phyloP scores from a whole-genome alignment of 1,140 invertebrate genomes.

The Sycophaga agraensis region DNA sequence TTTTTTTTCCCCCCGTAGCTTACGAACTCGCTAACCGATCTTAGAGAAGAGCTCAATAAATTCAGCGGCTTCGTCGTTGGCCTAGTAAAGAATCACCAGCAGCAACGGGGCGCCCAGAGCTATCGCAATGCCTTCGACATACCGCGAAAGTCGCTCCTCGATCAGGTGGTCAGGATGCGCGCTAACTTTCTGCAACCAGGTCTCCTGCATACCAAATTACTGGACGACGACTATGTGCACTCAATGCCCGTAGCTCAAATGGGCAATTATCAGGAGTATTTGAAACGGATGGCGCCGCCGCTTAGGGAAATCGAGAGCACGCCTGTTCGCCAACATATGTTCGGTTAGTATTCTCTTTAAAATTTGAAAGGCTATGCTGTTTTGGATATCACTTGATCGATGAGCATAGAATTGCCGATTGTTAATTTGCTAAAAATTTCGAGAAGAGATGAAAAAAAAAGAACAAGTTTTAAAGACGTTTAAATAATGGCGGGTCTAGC shows the following conservation, averaged over 20 bases:
- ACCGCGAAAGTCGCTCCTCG: slow-evolving; percentile 81
- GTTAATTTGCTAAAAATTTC: no score
- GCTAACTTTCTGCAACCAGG: slow-evolving; percentile 88
- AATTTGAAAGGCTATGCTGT: neutral
- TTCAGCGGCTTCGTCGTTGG: slow-evolving; percentile 84
- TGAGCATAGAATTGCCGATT: no score
- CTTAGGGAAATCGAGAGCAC: slow-evolving; percentile 92
- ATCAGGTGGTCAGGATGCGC: slow-evolving; percentile 92
- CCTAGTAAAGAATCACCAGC: slow-evolving; percentile 63
- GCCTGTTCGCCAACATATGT: slow-evolving; percentile 97
- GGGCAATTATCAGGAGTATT: slow-evolving; percentile 98
- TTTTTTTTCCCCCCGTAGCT: slow-evolving; percentile 38
- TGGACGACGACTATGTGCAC: slow-evolving; percentile 90
- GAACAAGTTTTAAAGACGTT: no score
- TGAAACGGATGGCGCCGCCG: slow-evolving; percentile 89
- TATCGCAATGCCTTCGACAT: slow-evolving; percentile 97
- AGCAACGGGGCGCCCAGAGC: slow-evolving; percentile 68
- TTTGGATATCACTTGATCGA: no score
- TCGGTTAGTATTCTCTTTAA: slow-evolving; percentile 69
- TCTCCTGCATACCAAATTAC: slow-evolving; percentile 69
- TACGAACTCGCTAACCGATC: slow-evolving; percentile 72
- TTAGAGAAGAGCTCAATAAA: slow-evolving; percentile 82
- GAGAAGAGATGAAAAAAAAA: no score
- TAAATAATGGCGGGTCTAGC: no score
- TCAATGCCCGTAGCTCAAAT: slow-evolving; percentile 95